These are phyloP conservation scores for Diorhabda sublineata DNA, from an alignment of 1,140 invertebrate species.

Conservation along the genomic window DNA sequence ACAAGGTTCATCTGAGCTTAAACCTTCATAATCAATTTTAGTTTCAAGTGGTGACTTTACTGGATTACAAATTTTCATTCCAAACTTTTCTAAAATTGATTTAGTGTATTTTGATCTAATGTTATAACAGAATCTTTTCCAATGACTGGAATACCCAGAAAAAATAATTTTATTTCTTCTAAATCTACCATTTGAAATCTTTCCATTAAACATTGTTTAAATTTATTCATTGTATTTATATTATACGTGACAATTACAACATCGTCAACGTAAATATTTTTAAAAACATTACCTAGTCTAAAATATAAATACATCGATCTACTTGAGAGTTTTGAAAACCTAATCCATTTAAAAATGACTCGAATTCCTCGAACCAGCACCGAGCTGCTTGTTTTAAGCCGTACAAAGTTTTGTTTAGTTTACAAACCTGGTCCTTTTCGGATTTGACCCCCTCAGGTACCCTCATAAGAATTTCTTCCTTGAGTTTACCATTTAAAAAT, in stretches of 20 bases:
- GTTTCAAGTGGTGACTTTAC: too few relatives aligned
- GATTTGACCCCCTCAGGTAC: not conserved
- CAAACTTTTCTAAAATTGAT: too few relatives aligned
- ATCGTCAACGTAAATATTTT: too few relatives aligned
- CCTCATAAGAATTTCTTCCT: constrained; percentile 3
- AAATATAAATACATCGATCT: not conserved
- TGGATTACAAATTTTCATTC: too few relatives aligned
- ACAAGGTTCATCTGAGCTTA: too few relatives aligned
- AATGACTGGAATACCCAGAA: too few relatives aligned
- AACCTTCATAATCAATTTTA: too few relatives aligned
- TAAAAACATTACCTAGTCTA: too few relatives aligned
- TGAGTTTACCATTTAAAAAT: not conserved
- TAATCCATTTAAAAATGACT: not conserved
- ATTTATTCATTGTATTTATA: not conserved
- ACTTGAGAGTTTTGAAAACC: not conserved
- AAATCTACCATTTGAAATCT: not conserved
- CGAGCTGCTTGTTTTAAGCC: not conserved
- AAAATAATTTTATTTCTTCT: too few relatives aligned
- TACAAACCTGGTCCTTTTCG: constrained; percentile 1
- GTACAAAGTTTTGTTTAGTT: not conserved
- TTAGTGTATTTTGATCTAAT: too few relatives aligned
- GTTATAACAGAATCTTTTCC: too few relatives aligned
- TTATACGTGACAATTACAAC: not conserved
- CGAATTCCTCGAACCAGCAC: not conserved
- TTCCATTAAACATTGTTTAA: not conserved